A percentile compares a stretch with the other conserved stretches of the same genome.
Conservation (phyloP, 2,113 vertebrate genomes). For the Trinectes maculatus region DNA sequence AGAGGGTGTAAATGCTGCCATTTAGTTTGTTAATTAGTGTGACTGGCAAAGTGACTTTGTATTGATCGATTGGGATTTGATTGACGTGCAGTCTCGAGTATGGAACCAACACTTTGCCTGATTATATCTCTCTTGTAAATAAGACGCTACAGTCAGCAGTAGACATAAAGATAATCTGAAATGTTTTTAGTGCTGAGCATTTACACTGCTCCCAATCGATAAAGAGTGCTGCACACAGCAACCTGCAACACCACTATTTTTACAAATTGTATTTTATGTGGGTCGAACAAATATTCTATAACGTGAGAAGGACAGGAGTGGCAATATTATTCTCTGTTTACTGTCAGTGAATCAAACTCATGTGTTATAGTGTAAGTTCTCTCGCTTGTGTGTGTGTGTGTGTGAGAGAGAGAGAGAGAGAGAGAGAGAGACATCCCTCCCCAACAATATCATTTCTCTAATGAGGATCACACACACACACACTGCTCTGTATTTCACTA, state of each 20-base stretch:
- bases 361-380: background rate
- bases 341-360: too few relatives aligned
- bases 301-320: too few relatives aligned
- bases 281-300: background rate
- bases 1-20: too few relatives aligned
- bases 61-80: too few relatives aligned
- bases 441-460: slow-evolving; percentile 57
- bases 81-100: too few relatives aligned
- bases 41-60: too few relatives aligned
- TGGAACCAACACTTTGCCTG: too few relatives aligned
- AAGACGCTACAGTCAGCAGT: background rate
- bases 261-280: background rate
- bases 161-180: background rate
- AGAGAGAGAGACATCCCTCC: slow-evolving; percentile 20
- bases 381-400: slow-evolving; percentile 1
- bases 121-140: too few relatives aligned
- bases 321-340: too few relatives aligned
- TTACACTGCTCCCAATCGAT: background rate
- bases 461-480: slow-evolving; percentile 57
- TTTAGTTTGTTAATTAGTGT: too few relatives aligned
- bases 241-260: background rate
- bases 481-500: slow-evolving; percentile 49
- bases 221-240: background rate
- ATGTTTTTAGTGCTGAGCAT: too few relatives aligned
- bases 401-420: background rate